Percentiles rank a stretch among this genome's conserved stretches.
Conservation (phyloP, 2,113 vertebrate genomes). For the Lutjanus erythropterus region DNA sequence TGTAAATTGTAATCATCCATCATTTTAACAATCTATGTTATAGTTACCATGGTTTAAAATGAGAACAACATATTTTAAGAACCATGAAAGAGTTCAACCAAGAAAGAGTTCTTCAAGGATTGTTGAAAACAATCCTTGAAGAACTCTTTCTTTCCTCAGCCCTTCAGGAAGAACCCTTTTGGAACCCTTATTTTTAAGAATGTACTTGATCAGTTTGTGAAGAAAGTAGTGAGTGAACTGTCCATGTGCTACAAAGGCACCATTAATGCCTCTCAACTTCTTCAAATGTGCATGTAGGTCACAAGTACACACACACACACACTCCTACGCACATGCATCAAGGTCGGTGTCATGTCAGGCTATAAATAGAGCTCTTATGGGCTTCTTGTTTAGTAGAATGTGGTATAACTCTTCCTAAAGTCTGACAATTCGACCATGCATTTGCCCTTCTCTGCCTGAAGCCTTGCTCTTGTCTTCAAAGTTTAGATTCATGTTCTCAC, state of each 20-base stretch:
- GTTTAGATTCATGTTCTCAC: conserved; percentile 42
- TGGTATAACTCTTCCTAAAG: conserved; percentile 20
- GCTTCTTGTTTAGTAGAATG: conserved; percentile 43
- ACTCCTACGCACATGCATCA: conserved; percentile 15
- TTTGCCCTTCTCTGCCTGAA: not conserved
- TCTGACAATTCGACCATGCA: not conserved
- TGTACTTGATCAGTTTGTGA: no score
- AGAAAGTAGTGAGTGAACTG: not conserved
- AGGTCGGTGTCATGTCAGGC: conserved; percentile 52
- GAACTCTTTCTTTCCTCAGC: no score
- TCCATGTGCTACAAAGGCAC: not conserved
- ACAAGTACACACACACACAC: not conserved
- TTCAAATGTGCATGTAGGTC: conserved; percentile 39
- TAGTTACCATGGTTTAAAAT: no score
- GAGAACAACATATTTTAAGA: no score
- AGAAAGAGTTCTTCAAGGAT: no score
- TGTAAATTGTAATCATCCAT: no score
- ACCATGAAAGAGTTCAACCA: no score
- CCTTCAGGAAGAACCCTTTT: no score
- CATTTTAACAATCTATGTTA: no score
- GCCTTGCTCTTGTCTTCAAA: conserved; percentile 21
- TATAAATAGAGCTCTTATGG: conserved; percentile 70
- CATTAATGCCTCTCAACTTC: conserved; percentile 18
- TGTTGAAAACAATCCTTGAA: no score
- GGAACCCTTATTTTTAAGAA: no score